Base-by-base conservation (phyloP, 2,888 invertebrate genomes). In the Bursaphelenchus okinawaensis region DNA sequence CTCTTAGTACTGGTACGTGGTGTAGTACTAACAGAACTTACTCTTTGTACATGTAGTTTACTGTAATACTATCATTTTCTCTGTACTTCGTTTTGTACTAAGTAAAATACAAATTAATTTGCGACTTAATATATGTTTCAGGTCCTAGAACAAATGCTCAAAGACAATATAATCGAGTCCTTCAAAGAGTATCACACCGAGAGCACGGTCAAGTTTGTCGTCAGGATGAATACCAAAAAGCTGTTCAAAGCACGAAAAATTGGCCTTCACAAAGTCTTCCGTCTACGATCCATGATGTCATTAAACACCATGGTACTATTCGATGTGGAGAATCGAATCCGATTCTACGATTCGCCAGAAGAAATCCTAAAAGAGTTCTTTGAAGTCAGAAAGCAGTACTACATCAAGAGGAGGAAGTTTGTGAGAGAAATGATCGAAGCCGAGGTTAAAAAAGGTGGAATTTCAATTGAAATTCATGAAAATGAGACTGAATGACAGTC, bases 181-280 rank as follows among this genome's bases (percentile, higher is more conserved):
- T 89, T 85, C 83, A 88, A 90, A 85, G 96, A 99, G 83, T 95
- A 95, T 84, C 91, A 93, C 83, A 95, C 96, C 0, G 96, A 98
- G 82, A 90, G 91, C 0, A 91, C 92, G 0, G 92, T 99, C 0
- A 89, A 90, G 63, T 96, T 95, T 84, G 88, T 93, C 3, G 87
- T 96, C 1, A 88, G 88, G 0, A 86, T 94, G 80, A 83, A 88
- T 79, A 86, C 92, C 74, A 78, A 85, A 0, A 88, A 89, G 70
- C 86, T 88, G n/a, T 62, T 67, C 8, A 67, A 70, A 40, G 68
- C 75, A 52, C 91, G 93, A 82, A 56, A 64, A 7, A 90, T 91
- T 68, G 96, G 96, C 0, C 88, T 98, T 3, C 93, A 96, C 85
- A 93, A 92, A 81, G 88, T 89, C 55, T 94, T 99, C 85, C 96